phyloP scores from a whole-genome alignment of 2,113 vertebrate genomes.

The Podarcis raffonei region DNA sequence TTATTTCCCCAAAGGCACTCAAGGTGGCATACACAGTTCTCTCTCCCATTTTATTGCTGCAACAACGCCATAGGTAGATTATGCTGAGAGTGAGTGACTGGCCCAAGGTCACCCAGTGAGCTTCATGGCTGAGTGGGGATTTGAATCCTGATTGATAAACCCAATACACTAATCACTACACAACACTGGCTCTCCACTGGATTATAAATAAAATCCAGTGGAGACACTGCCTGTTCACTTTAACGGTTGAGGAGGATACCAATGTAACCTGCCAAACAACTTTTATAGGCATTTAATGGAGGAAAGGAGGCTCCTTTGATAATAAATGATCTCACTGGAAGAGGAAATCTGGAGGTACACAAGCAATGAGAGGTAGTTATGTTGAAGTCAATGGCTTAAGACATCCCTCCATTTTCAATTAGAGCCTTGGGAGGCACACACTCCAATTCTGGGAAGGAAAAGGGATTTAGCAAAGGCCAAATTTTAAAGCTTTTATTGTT shows the following conservation, averaged over 20 bases:
- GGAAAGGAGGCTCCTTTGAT: slow-evolving; percentile 12
- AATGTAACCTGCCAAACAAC: slow-evolving; percentile 37
- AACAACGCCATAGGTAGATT: too few relatives aligned
- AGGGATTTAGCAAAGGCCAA: slow-evolving; percentile 71
- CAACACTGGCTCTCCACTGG: too few relatives aligned
- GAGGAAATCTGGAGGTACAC: slow-evolving; percentile 21
- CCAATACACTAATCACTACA: too few relatives aligned
- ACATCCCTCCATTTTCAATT: slow-evolving; percentile 63
- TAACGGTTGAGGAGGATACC: background rate
- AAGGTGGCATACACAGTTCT: too few relatives aligned
- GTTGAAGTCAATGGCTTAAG: slow-evolving; percentile 69
- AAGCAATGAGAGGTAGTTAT: slow-evolving; percentile 30
- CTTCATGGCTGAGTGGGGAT: too few relatives aligned
- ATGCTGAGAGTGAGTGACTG: too few relatives aligned
- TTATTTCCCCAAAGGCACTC: too few relatives aligned
- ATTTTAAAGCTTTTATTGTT: slow-evolving; percentile 75
- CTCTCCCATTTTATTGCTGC: too few relatives aligned
- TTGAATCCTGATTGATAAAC: too few relatives aligned
- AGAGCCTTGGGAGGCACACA: slow-evolving; percentile 60
- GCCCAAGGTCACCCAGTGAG: too few relatives aligned
- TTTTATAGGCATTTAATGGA: slow-evolving; percentile 14
- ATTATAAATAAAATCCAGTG: background rate
- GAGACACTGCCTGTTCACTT: slow-evolving; percentile 11
- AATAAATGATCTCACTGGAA: slow-evolving; percentile 63
- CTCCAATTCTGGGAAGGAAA: slow-evolving; percentile 68